A percentile compares a stretch with the other conserved stretches of the same genome.
These are phyloP conservation scores for Drosophila vallismaia DNA, from an alignment of 2,888 invertebrate genomes.

Conservation along the genomic window DNA sequence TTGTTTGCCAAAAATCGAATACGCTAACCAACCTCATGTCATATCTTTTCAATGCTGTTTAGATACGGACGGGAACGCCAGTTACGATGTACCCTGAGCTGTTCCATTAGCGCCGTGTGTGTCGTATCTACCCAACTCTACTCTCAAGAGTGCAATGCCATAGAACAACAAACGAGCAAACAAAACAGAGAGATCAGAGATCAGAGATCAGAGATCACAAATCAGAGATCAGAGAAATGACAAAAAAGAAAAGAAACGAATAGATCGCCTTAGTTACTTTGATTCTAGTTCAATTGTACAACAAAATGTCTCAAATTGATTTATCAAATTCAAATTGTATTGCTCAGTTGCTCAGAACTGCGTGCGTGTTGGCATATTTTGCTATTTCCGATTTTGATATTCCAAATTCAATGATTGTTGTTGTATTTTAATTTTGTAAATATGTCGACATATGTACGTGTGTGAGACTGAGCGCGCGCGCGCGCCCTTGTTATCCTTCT, in stretches of 20 bases:
- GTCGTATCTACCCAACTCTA: constrained; percentile 71
- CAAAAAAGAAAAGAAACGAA: constrained; percentile 54
- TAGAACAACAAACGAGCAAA: constrained; percentile 46
- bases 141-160: constrained; percentile 70
- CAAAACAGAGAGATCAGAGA: constrained; percentile 24
- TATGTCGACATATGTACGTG: constrained; percentile 72
- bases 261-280: constrained; percentile 30
- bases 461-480: constrained; percentile 60
- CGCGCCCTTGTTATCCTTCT: constrained; percentile 31
- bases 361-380: constrained; percentile 72
- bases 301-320: constrained; percentile 21
- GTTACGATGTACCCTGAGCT: constrained; percentile 81
- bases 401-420: constrained; percentile 68
- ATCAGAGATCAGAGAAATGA: constrained; percentile 20
- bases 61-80: constrained; percentile 81
- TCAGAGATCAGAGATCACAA: background rate
- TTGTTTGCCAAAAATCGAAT: constrained; percentile 58
- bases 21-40: constrained; percentile 81
- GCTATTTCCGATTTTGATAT: constrained; percentile 36
- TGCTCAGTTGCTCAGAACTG: constrained; percentile 34
- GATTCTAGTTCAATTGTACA: constrained; percentile 43
- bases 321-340: constrained; percentile 36
- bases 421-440: constrained; percentile 74
- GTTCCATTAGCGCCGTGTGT: constrained; percentile 79
- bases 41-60: constrained; percentile 81